Percentiles rank a stretch among this genome's conserved stretches.
Conservation (phyloP, 2,797 vertebrate species). For the Acrocephalus scirpaceus region DNA sequence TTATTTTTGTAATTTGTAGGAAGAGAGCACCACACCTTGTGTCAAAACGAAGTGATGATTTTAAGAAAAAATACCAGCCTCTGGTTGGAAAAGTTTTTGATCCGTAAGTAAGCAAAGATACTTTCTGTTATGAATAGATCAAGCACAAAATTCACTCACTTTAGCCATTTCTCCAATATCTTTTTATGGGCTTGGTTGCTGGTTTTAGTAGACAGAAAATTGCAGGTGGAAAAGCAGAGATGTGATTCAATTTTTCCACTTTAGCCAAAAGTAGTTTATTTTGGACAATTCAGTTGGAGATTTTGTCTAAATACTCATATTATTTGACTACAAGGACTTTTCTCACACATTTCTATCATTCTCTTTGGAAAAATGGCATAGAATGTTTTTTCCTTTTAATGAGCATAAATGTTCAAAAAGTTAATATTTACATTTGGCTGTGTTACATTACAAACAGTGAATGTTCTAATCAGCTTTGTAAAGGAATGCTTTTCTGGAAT, state of each 20-base stretch:
- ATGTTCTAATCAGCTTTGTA: neutral
- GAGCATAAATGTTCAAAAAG: neutral
- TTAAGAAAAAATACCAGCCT: conserved; percentile 79
- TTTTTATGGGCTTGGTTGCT: neutral
- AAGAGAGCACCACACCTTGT: conserved; percentile 76
- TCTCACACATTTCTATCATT: neutral
- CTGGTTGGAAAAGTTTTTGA: conserved; percentile 77
- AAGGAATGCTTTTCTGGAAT: neutral
- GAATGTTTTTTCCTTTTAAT: neutral
- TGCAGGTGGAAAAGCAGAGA: neutral
- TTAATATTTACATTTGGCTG: neutral
- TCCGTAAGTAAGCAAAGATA: conserved; percentile 73
- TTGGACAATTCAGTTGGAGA: neutral
- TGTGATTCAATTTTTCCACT: neutral
- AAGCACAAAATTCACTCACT: neutral
- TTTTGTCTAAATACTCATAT: neutral
- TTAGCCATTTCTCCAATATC: neutral
- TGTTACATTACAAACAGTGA: neutral
- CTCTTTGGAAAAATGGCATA: neutral
- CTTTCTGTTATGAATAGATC: neutral
- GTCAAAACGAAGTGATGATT: conserved; percentile 80
- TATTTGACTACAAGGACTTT: neutral
- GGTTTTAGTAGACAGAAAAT: neutral
- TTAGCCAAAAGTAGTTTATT: neutral
- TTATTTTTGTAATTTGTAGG: conserved; percentile 70